Conservation (phyloP, 2,797 vertebrate genomes). For the Peromyscus eremicus region DNA sequence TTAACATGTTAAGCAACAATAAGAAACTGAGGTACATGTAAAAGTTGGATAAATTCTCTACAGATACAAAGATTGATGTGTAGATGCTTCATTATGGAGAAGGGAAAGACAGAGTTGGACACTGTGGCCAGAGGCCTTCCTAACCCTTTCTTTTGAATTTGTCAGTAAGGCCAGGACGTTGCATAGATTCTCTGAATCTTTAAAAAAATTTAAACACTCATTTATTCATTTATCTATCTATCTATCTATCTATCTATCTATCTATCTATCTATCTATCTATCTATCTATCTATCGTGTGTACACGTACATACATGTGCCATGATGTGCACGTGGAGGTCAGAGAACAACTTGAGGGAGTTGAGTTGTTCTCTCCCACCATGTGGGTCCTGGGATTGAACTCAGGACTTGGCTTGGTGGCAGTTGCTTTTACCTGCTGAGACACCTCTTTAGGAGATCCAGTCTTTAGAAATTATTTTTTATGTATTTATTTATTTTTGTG, state of each 20-base stretch:
- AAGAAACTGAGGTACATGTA: conserved; percentile 92
- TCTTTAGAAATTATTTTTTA: background rate
- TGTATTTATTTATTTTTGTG: background rate
- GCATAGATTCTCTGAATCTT: conserved; percentile 16
- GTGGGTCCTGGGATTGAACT: background rate
- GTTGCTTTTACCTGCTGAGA: background rate
- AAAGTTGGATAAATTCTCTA: conserved; percentile 37
- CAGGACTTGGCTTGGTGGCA: background rate
- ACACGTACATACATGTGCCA: background rate
- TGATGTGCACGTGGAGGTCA: background rate
- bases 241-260: too few relatives aligned
- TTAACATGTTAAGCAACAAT: conserved; percentile 92
- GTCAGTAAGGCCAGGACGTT: background rate
- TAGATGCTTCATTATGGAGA: conserved; percentile 52
- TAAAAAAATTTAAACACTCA: background rate
- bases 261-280: too few relatives aligned
- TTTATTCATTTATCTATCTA: too few relatives aligned
- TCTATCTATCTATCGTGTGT: background rate
- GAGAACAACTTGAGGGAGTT: background rate
- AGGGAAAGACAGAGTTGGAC: background rate
- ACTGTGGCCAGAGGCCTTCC: background rate
- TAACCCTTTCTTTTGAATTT: conserved; percentile 32
- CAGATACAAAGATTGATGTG: conserved; percentile 92
- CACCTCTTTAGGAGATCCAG: background rate
- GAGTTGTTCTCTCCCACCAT: background rate